These are phyloP conservation scores for Fulica atra DNA, from an alignment of 2,113 vertebrate genomes.

Conservation along the genomic window DNA sequence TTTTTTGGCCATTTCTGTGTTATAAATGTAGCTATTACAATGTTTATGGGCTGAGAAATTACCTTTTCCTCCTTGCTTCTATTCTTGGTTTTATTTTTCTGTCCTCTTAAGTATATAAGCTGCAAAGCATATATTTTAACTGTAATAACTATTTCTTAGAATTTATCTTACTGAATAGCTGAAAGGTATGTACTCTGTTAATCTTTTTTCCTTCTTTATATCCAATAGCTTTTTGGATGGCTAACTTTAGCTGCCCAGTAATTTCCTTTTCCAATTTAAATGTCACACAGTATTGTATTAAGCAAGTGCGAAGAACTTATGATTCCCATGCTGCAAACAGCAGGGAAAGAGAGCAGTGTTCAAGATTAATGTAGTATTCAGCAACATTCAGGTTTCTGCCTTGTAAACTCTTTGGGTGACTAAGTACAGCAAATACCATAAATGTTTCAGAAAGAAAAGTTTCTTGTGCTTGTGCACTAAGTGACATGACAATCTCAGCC, in stretches of 20 bases:
- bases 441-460: neutral
- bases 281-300: neutral
- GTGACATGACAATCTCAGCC: neutral
- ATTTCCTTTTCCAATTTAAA: constrained; percentile 9
- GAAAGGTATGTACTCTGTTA: neutral
- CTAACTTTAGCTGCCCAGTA: neutral
- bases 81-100: neutral
- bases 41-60: neutral
- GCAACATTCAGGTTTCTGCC: neutral
- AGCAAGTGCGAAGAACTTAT: neutral
- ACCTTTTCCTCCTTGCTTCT: neutral
- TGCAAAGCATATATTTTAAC: neutral
- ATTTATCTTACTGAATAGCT: neutral
- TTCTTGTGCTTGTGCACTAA: neutral
- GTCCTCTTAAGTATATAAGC: neutral
- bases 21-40: neutral
- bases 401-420: neutral
- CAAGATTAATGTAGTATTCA: neutral
- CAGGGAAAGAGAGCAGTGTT: neutral
- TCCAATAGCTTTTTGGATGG: neutral
- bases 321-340: neutral
- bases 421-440: neutral
- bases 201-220: neutral
- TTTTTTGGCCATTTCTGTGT: neutral
- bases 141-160: neutral